A percentile compares a stretch with the other conserved stretches of the same genome.
Evolutionary conservation across 2,888 invertebrate species (phyloP).

Genomic region (Machimus rusticus): DNA sequence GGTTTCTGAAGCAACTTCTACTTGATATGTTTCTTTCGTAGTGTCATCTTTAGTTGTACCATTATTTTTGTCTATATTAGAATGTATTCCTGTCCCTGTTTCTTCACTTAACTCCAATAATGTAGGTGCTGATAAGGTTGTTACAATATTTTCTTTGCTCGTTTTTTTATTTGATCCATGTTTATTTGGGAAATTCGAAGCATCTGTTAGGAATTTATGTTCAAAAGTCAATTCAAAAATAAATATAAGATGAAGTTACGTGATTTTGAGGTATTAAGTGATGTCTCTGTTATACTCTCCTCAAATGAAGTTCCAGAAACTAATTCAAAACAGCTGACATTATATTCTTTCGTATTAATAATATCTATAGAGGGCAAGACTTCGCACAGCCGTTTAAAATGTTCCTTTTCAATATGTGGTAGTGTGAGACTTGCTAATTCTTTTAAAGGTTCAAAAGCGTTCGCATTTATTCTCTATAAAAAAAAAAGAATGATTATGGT

Average conservation of each 20-base stretch:
- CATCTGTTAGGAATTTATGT: background rate
- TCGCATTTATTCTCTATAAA: constrained; percentile 60
- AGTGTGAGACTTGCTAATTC: constrained; percentile 59
- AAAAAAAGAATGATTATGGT: constrained; percentile 12
- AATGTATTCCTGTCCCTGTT: background rate
- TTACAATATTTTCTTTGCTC: background rate
- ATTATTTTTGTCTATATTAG: background rate
- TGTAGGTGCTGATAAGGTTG: background rate
- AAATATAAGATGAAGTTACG: background rate
- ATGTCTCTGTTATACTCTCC: constrained; percentile 54
- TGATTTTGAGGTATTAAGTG: background rate
- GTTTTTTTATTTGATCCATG: background rate
- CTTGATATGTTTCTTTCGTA: constrained; percentile 53
- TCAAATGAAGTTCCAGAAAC: constrained; percentile 59
- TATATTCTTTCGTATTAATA: constrained; percentile 58
- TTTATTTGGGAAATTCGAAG: background rate
- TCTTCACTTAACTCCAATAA: background rate
- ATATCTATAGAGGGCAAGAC: constrained; percentile 59
- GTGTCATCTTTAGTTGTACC: background rate
- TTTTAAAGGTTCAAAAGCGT: constrained; percentile 58
- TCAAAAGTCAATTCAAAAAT: background rate
- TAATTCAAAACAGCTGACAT: constrained; percentile 61
- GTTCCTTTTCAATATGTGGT: constrained; percentile 56
- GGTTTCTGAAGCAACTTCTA: constrained; percentile 58
- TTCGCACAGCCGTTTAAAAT: constrained; percentile 58